Percentiles rank a stretch among this genome's conserved stretches.
Evolutionary conservation across 2,888 invertebrate genomes (phyloP).

Genomic region (Timema cristinae): DNA sequence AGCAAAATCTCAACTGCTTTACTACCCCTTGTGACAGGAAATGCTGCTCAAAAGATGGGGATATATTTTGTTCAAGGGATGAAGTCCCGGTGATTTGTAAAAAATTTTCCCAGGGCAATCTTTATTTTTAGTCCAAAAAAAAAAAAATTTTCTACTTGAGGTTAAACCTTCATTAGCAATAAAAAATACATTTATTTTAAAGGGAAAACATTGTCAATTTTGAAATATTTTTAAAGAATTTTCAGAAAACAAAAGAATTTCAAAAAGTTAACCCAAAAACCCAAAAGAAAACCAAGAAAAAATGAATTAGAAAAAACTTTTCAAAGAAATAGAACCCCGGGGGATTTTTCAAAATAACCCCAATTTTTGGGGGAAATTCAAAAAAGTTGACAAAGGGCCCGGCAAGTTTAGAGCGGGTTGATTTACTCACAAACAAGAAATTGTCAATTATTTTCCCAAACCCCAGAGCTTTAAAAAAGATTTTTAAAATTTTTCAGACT

Average conservation of each 20-base stretch:
- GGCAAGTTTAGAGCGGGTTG: neutral
- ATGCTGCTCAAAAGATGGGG: neutral
- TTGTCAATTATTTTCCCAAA: neutral
- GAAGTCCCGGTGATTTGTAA: neutral
- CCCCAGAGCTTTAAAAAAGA: neutral
- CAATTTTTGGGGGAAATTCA: neutral
- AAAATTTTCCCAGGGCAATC: neutral
- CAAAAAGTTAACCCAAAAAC: neutral
- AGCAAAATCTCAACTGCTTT: constrained; percentile 2
- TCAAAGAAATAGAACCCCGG: neutral
- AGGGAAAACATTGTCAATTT: neutral
- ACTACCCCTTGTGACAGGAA: neutral
- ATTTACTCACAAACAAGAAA: neutral
- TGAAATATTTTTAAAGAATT: neutral
- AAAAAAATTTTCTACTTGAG: neutral
- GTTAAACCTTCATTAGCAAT: neutral
- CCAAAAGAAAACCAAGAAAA: neutral
- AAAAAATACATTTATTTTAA: neutral
- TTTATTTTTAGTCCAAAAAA: neutral
- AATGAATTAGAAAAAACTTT: neutral
- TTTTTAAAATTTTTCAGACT: neutral
- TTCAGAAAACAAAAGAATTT: neutral
- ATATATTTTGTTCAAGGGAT: neutral
- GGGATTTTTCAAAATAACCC: constrained; percentile 1
- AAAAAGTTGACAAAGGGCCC: neutral